Conservation (phyloP, 2,113 vertebrate species). For the Murina feae region DNA sequence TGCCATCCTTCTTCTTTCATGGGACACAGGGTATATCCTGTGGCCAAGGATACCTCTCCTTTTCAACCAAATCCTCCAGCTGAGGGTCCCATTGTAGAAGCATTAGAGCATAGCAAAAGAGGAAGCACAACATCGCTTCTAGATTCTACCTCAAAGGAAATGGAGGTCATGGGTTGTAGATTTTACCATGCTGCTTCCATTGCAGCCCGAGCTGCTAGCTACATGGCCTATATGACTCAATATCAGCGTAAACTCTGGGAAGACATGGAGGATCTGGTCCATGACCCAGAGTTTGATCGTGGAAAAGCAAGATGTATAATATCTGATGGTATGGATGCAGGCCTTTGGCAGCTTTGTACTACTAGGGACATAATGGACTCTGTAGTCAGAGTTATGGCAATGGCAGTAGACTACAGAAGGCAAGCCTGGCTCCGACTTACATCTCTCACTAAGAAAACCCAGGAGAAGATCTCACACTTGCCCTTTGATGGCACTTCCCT, state of each 20-base stretch:
- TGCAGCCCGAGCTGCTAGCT: slow-evolving; percentile 71
- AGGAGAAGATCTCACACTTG: slow-evolving; percentile 72
- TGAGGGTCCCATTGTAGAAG: slow-evolving; percentile 68
- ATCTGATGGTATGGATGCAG: slow-evolving; percentile 72
- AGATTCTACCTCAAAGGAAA: slow-evolving; percentile 73
- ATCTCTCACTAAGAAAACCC: slow-evolving; percentile 69
- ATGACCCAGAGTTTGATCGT: slow-evolving; percentile 69
- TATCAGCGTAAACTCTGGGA: slow-evolving; percentile 75
- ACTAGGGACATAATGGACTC: slow-evolving; percentile 74
- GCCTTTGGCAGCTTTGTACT: slow-evolving; percentile 72
- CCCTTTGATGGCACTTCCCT: slow-evolving; percentile 70
- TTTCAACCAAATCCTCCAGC: slow-evolving; percentile 71
- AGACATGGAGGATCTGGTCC: slow-evolving; percentile 72
- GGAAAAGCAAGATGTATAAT: slow-evolving; percentile 71
- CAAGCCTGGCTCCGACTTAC: slow-evolving; percentile 73
- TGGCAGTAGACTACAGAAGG: slow-evolving; percentile 70
- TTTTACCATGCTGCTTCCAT: slow-evolving; percentile 73
- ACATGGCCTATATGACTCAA: slow-evolving; percentile 70
- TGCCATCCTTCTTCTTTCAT: slow-evolving; percentile 74
- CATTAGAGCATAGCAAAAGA: slow-evolving; percentile 66
- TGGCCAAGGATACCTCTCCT: slow-evolving; percentile 71
- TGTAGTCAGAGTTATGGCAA: slow-evolving; percentile 73
- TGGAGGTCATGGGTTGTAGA: slow-evolving; percentile 74
- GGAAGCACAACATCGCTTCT: slow-evolving; percentile 60
- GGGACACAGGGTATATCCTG: slow-evolving; percentile 71